Conservation (phyloP, 2,797 vertebrate species). For the Diceros bicornis region DNA sequence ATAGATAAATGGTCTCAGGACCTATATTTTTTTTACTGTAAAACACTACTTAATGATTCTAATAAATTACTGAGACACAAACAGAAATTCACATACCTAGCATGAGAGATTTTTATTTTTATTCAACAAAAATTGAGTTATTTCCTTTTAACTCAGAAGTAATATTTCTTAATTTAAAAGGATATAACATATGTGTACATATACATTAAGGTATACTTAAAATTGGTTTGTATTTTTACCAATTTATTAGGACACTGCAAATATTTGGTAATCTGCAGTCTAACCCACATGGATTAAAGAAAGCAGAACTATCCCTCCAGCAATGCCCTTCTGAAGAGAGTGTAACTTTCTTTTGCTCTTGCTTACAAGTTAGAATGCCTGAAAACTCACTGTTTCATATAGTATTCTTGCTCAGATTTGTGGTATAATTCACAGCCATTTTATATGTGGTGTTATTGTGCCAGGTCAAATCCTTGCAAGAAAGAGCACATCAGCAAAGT, state of each 20-base stretch:
- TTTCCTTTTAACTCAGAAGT: neutral
- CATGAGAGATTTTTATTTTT: neutral
- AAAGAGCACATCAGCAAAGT: neutral
- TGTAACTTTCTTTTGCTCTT: neutral
- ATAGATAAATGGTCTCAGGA: neutral
- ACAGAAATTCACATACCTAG: neutral
- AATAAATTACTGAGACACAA: neutral
- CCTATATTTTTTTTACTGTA: neutral
- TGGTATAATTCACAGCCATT: neutral
- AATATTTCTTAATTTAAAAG: neutral
- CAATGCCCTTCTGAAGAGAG: neutral
- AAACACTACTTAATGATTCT: neutral
- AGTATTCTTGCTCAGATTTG: neutral
- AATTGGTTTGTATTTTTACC: neutral
- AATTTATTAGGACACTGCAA: neutral
- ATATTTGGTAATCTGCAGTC: neutral
- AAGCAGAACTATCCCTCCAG: conserved; percentile 4
- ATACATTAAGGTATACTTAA: neutral
- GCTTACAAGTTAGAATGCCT: neutral
- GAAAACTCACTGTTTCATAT: neutral
- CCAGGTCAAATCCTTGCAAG: neutral
- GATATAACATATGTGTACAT: neutral
- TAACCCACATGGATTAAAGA: conserved; percentile 1
- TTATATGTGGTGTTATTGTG: neutral
- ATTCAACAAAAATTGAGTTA: neutral